phyloP scores from a whole-genome alignment of 2,113 vertebrate species.

The Dolichotis patagonum region DNA sequence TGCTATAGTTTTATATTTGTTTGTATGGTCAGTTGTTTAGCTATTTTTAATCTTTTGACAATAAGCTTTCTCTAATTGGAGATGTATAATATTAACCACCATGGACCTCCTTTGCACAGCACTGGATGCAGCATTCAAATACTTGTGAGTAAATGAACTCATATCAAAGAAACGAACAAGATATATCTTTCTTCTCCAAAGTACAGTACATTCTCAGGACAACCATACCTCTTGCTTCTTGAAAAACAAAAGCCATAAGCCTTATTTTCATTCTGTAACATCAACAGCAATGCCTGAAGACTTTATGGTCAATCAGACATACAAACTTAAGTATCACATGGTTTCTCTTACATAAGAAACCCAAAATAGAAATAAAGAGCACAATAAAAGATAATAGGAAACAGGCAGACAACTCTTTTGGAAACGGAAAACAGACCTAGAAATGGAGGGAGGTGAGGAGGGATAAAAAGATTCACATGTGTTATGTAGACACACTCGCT shows the following conservation, averaged over 20 bases:
- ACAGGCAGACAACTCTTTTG: background rate
- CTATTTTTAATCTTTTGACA: background rate
- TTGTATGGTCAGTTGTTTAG: background rate
- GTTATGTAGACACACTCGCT: background rate
- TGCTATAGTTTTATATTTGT: background rate
- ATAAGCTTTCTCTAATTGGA: background rate
- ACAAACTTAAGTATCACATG: background rate
- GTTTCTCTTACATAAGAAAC: background rate
- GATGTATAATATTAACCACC: background rate
- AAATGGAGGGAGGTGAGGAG: background rate
- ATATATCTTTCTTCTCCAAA: background rate
- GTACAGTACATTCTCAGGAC: background rate
- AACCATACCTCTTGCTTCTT: constrained; percentile 4
- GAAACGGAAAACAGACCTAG: background rate
- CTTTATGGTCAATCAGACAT: background rate
- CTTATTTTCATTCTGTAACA: constrained; percentile 30
- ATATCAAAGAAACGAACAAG: background rate
- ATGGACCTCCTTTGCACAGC: background rate
- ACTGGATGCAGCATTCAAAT: background rate
- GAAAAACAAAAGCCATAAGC: background rate
- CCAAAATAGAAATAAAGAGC: background rate
- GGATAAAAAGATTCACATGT: background rate
- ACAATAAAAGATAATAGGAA: background rate
- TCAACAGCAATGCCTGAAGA: background rate
- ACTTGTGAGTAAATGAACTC: constrained; percentile 5